Base-by-base conservation (phyloP, 2,888 invertebrate genomes). In the Leptogaster cylindrica region DNA sequence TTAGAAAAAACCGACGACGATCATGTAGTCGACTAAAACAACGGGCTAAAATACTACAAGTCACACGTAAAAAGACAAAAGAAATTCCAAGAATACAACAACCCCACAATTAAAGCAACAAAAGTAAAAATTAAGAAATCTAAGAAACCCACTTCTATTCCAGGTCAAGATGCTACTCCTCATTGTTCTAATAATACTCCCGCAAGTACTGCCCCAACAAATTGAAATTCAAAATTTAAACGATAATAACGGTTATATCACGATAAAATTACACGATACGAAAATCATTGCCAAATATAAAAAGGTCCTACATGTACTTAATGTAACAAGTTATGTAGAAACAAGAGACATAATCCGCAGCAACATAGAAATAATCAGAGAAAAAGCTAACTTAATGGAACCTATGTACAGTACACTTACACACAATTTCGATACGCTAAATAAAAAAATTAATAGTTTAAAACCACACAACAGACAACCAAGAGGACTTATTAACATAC, bases 31-130 rank as follows among this genome's bases (percentile, higher is more conserved):
- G 48, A 64, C 16, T 14, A 3, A 8, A 48, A 14, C 6, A 64
- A 20, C 7, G 23, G 27, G 12, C 12, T 10, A 10, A 64, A 64
- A 25, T 64, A 64, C 20, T 64, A 48, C 16, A 48, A 25, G 6
- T 28, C 6, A 8, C 64, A 64, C 6, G 18, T 64, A 2, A 46
- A 14, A 8, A 2, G n/a, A 12, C 25, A 46, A 7, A 64, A 64
- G 10, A 64, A 64, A 64, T 46, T 27, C 10, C 64, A 64, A 25
- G 28, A 64, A 12, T 46, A 3, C 6, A 46, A 12, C 4, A 46
- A 64, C 28, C 64, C 64, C 2, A 48, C 64, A 12, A 64, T 28
- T 16, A 58, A 36, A 36, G 8, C 14, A 3, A 5, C n/a, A 36
- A 36, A 36, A 36, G 14, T 12, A 36, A 5, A 36, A 36, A 36